Evolutionary conservation across 2,888 invertebrate species (phyloP).

Genomic region (Hoplodrina ambigua): DNA sequence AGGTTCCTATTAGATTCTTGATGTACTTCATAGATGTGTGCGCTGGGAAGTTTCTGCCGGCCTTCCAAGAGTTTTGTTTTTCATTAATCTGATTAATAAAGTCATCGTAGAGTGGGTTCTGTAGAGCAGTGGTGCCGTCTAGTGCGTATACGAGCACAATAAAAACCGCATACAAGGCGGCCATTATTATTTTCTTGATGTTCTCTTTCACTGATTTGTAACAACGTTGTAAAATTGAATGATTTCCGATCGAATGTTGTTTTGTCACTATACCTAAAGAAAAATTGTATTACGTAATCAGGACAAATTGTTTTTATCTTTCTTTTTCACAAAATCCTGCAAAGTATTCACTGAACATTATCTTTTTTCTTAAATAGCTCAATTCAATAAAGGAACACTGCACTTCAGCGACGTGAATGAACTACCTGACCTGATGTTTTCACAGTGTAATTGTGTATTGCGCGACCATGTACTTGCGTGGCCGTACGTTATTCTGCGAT

Average conservation of each 20-base stretch:
- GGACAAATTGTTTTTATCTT: background rate
- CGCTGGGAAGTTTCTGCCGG: constrained; percentile 94
- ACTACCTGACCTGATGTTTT: constrained; percentile 2
- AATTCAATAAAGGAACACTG: constrained; percentile 5
- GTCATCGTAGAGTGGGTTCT: constrained; percentile 92
- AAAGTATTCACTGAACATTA: too few species aligned
- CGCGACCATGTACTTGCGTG: background rate
- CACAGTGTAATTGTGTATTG: constrained; percentile 12
- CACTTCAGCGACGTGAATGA: background rate
- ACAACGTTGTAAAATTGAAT: background rate
- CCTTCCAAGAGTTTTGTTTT: constrained; percentile 93
- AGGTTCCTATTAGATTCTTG: constrained; percentile 93
- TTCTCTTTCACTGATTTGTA: constrained; percentile 48
- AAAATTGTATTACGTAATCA: constrained; percentile 7
- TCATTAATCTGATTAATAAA: constrained; percentile 93
- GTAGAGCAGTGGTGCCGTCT: constrained; percentile 62
- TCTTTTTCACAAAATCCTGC: constrained; percentile 16
- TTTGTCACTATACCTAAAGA: background rate
- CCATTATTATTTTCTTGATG: constrained; percentile 74
- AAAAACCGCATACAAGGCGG: constrained; percentile 65
- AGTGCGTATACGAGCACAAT: constrained; percentile 72
- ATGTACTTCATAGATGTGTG: constrained; percentile 91
- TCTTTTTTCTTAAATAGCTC: background rate
- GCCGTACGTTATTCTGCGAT: background rate
- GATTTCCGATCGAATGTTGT: constrained; percentile 3